Evolutionary conservation across 2,797 vertebrate genomes (phyloP).

Genomic region (Crypturellus tataupa): DNA sequence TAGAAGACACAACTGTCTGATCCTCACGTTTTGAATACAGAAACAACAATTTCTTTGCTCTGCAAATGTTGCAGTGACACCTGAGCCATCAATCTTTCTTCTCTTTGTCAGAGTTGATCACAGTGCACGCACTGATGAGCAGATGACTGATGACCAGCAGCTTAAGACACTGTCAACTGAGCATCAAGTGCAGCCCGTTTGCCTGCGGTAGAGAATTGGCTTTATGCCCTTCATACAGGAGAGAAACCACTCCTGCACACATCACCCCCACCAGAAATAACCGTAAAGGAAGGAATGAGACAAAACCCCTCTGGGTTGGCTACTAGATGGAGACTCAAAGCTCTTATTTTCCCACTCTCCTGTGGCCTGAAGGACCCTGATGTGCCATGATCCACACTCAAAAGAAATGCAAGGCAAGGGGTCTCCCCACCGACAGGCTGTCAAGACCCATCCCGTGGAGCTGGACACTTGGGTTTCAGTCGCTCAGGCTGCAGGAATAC

Average conservation of each 20-base stretch:
- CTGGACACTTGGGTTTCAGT: background rate
- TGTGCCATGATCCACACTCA: background rate
- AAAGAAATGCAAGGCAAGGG: background rate
- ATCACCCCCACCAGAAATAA: background rate
- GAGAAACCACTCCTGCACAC: background rate
- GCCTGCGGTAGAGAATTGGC: fast-evolving
- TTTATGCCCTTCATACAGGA: background rate
- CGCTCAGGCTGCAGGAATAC: background rate
- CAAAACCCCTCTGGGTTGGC: background rate
- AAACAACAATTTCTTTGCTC: constrained; percentile 4
- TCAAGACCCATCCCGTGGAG: background rate
- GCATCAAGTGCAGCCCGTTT: background rate
- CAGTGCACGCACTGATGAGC: background rate
- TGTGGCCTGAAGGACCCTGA: background rate
- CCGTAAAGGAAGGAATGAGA: background rate
- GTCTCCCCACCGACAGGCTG: background rate
- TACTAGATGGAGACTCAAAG: background rate
- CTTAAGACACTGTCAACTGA: background rate
- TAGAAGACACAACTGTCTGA: constrained; percentile 12
- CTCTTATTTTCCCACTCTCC: background rate
- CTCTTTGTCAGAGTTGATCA: background rate
- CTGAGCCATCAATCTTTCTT: background rate
- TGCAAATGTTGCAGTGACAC: background rate
- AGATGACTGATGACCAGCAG: background rate
- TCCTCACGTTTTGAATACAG: constrained; percentile 42